Conservation (phyloP, 2,113 vertebrate species). For the Dendropsophus ebraccatus region DNA sequence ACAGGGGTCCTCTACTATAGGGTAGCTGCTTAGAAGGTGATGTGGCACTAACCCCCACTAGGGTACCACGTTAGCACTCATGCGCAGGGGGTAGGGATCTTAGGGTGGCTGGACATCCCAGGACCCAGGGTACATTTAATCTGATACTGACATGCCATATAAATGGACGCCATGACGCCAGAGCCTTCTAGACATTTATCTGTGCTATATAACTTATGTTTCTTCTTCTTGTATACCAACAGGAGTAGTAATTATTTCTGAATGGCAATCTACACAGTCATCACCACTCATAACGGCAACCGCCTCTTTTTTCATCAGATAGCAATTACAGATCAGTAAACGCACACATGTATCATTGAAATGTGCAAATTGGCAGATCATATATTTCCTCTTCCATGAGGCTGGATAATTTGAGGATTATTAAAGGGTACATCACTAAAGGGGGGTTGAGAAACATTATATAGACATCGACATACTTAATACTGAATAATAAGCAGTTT, state of each 20-base stretch:
- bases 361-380: neutral
- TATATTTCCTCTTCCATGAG: neutral
- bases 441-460: neutral
- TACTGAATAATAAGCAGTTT: neutral
- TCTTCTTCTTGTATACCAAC: neutral
- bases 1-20: too few relatives aligned
- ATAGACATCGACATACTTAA: neutral
- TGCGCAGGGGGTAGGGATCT: too few relatives aligned
- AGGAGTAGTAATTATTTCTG: slow-evolving; percentile 6
- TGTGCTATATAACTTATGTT: neutral
- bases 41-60: too few relatives aligned
- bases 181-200: neutral
- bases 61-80: too few relatives aligned
- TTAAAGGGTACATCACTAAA: neutral
- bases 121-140: too few relatives aligned
- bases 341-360: neutral
- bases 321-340: slow-evolving; percentile 22
- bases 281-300: neutral
- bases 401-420: neutral
- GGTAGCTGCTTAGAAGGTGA: too few relatives aligned
- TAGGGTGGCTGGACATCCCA: too few relatives aligned
- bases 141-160: neutral
- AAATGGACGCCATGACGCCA: neutral
- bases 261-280: neutral
- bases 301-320: neutral